Evolutionary conservation across 2,888 invertebrate species (phyloP).

Genomic region (Tachina fera): DNA sequence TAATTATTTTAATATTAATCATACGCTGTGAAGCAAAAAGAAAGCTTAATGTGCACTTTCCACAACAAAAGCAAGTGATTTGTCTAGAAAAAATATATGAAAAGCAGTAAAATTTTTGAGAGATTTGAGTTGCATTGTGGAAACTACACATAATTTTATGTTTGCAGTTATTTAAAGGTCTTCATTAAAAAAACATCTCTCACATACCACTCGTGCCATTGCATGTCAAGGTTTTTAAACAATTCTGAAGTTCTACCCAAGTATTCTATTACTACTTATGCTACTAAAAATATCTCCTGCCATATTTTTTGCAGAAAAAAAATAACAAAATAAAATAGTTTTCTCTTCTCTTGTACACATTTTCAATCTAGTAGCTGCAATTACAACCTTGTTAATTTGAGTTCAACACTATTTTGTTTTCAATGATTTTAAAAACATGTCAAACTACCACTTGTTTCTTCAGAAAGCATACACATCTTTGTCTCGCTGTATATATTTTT

Average conservation of each 20-base stretch:
- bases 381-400: slow-evolving; percentile 69
- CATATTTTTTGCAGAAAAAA: no score
- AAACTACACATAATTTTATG: no score
- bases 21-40: background rate
- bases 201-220: background rate
- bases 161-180: background rate
- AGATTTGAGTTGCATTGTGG: no score
- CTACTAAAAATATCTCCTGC: background rate
- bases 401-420: slow-evolving; percentile 65
- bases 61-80: no score
- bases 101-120: no score
- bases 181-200: background rate
- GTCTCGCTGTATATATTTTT: background rate
- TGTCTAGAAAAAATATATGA: no score
- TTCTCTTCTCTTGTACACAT: background rate
- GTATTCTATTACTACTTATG: background rate
- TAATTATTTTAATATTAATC: slow-evolving; percentile 24
- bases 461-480: background rate
- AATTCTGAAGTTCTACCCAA: background rate
- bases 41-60: no score
- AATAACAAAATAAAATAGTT: no score
- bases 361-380: slow-evolving; percentile 56
- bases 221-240: background rate
- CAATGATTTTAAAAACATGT: background rate
- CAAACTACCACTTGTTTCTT: slow-evolving; percentile 46